Conservation (phyloP, 2,113 vertebrate genomes). For the Cryptomyrus ogoouensis region DNA sequence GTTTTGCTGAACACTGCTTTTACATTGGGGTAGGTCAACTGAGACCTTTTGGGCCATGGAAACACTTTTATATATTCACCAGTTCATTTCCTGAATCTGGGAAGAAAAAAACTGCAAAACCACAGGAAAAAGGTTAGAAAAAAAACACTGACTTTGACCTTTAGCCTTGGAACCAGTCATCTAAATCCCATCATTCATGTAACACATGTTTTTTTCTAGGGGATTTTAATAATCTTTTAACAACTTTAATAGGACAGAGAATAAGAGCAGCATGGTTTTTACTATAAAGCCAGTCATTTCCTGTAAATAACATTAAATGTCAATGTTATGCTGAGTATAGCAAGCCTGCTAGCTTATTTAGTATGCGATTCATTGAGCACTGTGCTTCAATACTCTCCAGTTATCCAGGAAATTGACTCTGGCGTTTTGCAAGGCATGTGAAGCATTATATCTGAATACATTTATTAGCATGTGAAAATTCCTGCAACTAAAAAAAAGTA, state of each 20-base stretch:
- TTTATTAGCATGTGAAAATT: neutral
- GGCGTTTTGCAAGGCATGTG: neutral
- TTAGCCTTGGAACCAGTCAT: neutral
- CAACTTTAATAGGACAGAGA: neutral
- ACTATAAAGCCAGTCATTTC: neutral
- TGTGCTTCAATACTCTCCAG: neutral
- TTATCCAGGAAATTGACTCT: neutral
- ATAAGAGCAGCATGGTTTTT: neutral
- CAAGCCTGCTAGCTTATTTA: neutral
- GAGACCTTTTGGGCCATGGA: neutral
- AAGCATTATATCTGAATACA: neutral
- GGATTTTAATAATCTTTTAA: neutral
- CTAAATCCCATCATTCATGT: neutral
- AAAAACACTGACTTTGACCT: neutral
- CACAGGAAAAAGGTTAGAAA: neutral
- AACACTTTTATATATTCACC: neutral
- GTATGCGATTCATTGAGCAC: neutral
- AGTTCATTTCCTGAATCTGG: neutral
- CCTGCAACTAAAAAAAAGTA: neutral
- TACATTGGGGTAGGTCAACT: neutral
- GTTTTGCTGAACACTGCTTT: neutral
- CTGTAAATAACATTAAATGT: neutral
- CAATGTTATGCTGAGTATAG: neutral
- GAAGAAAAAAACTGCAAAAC: neutral
- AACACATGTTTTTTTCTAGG: neutral